These are phyloP conservation scores for Sylvilagus bachmani DNA, from an alignment of 2,113 vertebrate genomes.

Conservation along the genomic window DNA sequence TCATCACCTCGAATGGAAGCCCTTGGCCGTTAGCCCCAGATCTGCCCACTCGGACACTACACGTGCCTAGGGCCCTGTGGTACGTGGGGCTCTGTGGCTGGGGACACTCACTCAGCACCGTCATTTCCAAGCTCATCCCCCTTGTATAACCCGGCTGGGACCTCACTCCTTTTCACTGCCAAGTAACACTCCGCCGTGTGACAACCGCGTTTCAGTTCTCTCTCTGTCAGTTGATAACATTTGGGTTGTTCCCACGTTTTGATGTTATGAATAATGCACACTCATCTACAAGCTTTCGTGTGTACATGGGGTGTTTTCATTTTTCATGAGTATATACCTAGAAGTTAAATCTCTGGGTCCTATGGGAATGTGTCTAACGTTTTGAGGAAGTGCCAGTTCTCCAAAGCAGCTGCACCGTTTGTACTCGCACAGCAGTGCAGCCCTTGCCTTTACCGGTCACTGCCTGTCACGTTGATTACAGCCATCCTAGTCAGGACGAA, in stretches of 20 bases:
- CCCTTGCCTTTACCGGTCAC: not conserved
- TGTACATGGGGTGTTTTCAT: not conserved
- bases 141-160: not conserved
- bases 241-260: not conserved
- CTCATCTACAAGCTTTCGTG: not conserved
- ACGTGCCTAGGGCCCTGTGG: not conserved
- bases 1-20: not conserved
- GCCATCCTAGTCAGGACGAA: not conserved
- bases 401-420: not conserved
- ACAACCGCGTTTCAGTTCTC: not conserved
- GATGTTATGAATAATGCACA: not conserved
- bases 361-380: not conserved
- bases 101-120: not conserved
- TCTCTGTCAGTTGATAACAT: not conserved
- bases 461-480: not conserved
- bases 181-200: not conserved
- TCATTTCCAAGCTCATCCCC: not conserved
- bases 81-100: not conserved
- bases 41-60: not conserved
- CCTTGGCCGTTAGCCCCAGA: not conserved
- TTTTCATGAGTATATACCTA: not conserved
- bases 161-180: slow-evolving; percentile 17
- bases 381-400: not conserved
- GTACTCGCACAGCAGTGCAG: not conserved
- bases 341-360: not conserved